Base-by-base conservation (phyloP, 2,113 vertebrate genomes). In the Mesoclemmys tuberculata region DNA sequence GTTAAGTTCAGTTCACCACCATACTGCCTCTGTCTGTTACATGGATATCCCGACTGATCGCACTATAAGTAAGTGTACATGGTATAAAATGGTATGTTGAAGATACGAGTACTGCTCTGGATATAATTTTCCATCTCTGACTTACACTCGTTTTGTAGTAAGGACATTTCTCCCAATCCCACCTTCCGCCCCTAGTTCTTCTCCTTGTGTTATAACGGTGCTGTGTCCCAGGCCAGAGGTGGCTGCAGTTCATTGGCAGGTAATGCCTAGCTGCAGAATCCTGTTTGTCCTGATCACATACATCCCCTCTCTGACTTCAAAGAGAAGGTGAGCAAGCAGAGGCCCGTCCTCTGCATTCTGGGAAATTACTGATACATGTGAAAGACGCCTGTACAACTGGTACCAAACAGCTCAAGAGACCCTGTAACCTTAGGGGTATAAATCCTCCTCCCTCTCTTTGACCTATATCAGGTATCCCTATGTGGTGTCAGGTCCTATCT, bases 311-410 rank as follows among this genome's bases (percentile, higher is more conserved):
- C 71, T 92, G 92, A 88, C 38, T 88, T 51, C 85, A 92, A 82
- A 80, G 95, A 90, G 77, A 75, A 90, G 85, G 71, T 84, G 84
- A 90, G 61, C 0, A 0, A 93, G 87, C 83, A 12, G 83, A 85
- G 92, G 84, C 79, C 85, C 88, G 80, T 80, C 93, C 64, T 81
- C 88, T 79, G 82, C 61, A 46, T 89, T 90, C 83, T 26, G 26
- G 61, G 38, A 92, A 85, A 84, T 54, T 79, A 61, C 64, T 46
- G 71, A 41, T 58, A 88, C 27, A 48, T 54, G 71, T 77, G 81
- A 88, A 84, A 93, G 41, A 14, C 29, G 12, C 38, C 41, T 7
- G 44, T 26, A 77, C 74, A 27, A 27, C 4, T 1, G 41, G 44
- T 71, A 38, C 64, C 74, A 77, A 4, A 41, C 74, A 46, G 11